Base-by-base conservation (phyloP, 1,140 invertebrate species). In the Drosophila repleta region DNA sequence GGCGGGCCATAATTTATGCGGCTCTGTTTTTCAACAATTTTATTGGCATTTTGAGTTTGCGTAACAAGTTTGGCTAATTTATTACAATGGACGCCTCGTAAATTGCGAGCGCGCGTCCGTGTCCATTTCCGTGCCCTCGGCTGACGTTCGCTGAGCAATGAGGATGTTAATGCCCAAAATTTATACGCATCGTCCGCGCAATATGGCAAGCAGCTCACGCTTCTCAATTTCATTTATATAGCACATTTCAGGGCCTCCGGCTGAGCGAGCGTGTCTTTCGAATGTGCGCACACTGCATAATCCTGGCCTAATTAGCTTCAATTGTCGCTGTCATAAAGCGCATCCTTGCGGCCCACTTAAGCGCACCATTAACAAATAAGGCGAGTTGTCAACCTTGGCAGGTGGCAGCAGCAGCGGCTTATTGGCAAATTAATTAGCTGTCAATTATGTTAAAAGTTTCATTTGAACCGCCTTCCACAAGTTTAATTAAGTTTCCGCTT, bases 381-480 rank as follows among this genome's bases (percentile, higher is more conserved):
- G 13, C 41, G 17, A 11, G 51, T 35, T 29, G 37, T 60, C 17
- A 20, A 55, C 29, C 21, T 41, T 57, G 55, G 15, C 55, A 57
- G 55, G 55, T 69, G 55, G 32, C 46, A 41, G 52, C 39, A 29
- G n/a, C 39, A 52, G 26, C 49, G 56, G 73, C 73, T 80, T 67
- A 80, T 81, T 81, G 79, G 74, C 79, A 81, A 81, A 81, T 81
- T 81, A 81, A 82, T 81, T 81, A 82, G 79, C 78, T 81, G 79
- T 82, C 79, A 81, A 81, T 80, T 81, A 67, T 45, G 37, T 56
- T 46, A 76, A 80, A 81, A 76, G 61, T 80, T 80, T 81, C 26
- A 55, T 57, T 43, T 45, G 43, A 32, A 18, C 46, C 24, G n/a
- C 46, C 29, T 60, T 32, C 18, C 65, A 49, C 21, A 80, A 80